A percentile compares a stretch with the other conserved stretches of the same genome.
Evolutionary conservation across 2,113 vertebrate genomes (phyloP).

Genomic region (Pomatostomus ruficeps): DNA sequence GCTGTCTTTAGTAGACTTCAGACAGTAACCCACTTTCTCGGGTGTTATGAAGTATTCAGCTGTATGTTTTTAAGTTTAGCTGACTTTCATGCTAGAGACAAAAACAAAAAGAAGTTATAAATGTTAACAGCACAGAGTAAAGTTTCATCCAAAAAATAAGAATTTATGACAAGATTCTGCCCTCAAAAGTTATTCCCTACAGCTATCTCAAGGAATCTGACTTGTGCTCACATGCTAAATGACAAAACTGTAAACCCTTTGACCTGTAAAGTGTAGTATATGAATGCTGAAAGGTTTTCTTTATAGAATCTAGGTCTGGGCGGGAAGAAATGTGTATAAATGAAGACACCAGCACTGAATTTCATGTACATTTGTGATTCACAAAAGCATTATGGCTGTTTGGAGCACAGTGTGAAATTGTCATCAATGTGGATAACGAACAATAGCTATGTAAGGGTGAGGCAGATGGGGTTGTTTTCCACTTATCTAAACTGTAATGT

Average conservation of each 20-base stretch:
- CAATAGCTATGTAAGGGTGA: constrained; percentile 13
- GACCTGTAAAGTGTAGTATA: background rate
- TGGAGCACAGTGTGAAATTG: constrained; percentile 2
- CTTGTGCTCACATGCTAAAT: background rate
- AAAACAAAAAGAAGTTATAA: background rate
- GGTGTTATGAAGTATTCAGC: background rate
- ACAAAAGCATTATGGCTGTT: background rate
- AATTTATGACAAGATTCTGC: background rate
- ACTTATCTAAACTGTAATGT: constrained; percentile 26
- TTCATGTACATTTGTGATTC: background rate
- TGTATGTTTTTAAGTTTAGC: background rate
- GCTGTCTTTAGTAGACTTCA: background rate
- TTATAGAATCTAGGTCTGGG: background rate
- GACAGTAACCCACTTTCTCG: background rate
- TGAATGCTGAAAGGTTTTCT: background rate
- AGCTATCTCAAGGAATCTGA: background rate
- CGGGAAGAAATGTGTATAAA: background rate
- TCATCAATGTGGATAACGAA: background rate
- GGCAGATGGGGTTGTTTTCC: constrained; percentile 60
- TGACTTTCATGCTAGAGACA: background rate
- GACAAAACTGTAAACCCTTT: background rate
- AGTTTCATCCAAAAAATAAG: background rate
- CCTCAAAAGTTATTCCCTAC: background rate
- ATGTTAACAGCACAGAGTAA: background rate
- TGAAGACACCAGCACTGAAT: background rate